A percentile compares a stretch with the other conserved stretches of the same genome.
Conservation (phyloP, 1,140 invertebrate genomes). For the Heliothis virescens region DNA sequence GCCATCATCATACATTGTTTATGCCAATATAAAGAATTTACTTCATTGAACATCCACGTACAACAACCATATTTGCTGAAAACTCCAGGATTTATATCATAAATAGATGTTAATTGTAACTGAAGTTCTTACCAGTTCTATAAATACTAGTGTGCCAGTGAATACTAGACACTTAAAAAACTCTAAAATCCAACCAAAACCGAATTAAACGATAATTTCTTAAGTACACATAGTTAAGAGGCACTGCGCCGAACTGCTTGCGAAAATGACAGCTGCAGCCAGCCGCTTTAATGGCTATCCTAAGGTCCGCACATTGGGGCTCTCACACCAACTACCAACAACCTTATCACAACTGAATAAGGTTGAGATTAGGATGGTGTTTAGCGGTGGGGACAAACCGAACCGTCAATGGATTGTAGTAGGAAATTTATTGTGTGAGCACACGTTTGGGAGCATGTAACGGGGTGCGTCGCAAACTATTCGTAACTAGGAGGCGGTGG, state of each 20-base stretch:
- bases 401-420: slow-evolving; percentile 51
- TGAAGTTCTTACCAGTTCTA: too few species aligned
- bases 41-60: too few species aligned
- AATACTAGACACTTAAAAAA: too few species aligned
- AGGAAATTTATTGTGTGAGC: slow-evolving; percentile 52
- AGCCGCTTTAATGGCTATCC: slow-evolving; percentile 65
- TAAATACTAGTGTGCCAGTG: too few species aligned
- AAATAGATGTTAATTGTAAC: too few species aligned
- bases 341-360: slow-evolving; percentile 46
- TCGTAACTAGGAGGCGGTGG: slow-evolving; percentile 22
- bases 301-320: slow-evolving; percentile 47
- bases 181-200: too few species aligned
- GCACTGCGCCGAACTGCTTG: slow-evolving; percentile 46
- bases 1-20: too few species aligned
- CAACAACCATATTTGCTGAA: too few species aligned
- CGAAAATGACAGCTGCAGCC: slow-evolving; percentile 70
- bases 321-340: slow-evolving; percentile 23
- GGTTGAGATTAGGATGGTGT: slow-evolving; percentile 17
- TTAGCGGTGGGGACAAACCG: slow-evolving; percentile 53
- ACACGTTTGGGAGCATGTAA: slow-evolving; percentile 18
- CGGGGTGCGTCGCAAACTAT: slow-evolving; percentile 28
- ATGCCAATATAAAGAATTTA: too few species aligned
- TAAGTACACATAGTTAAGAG: slow-evolving; percentile 16
- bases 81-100: too few species aligned
- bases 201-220: not conserved